Evolutionary conservation across 2,888 invertebrate species (phyloP), one percentile per base, ranked within the genome.

Genomic region (Mesopsocus fuscifrons): DNA sequence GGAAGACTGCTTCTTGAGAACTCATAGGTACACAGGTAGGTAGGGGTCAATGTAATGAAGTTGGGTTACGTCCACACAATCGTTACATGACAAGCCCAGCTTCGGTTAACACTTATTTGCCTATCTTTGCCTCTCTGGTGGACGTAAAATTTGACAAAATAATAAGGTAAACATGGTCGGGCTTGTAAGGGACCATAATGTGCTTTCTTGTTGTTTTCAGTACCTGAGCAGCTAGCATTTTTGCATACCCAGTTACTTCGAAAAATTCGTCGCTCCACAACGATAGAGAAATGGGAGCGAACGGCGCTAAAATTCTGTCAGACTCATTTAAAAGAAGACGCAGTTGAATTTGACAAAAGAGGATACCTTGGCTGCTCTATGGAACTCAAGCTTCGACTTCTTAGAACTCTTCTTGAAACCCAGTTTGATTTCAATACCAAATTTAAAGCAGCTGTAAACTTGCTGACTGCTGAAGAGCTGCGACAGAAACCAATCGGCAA

Each of bases 401-500:
- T 95, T 45, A 88, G 92, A 74, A 91, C 80, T 56, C 67, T 95
- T 45, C 64, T 94, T 48, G 95, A 95, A 63, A 75, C 78, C 54
- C 97, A 98, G 62, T 98, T 98, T 66, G 94, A 97, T 59, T 73
- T 74, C 53, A 89, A 98, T 64, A 67, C 72, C 16, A 94, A 88
- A 61, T 95, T 98, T 63, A 94, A 95, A 59, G 77, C 77, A 48
- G 77, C 82, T 55, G 74, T 89, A 15, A 81, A 87, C 58, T 75
- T 80, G 52, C 63, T 81, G 52, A 69, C 75, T 43, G 78, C 87
- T 23, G 71, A 72, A 43, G 82, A 89, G 35, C 67, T 98, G 46
- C 72, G 97, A 18, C 68, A 83, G 43, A 74, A 84, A 53, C 95
- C 97, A 1, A 67, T 95, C 45, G 98, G 98, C 2, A 70, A 80